phyloP scores from a whole-genome alignment of 2,113 vertebrate genomes.

The Leucopternis melanops region DNA sequence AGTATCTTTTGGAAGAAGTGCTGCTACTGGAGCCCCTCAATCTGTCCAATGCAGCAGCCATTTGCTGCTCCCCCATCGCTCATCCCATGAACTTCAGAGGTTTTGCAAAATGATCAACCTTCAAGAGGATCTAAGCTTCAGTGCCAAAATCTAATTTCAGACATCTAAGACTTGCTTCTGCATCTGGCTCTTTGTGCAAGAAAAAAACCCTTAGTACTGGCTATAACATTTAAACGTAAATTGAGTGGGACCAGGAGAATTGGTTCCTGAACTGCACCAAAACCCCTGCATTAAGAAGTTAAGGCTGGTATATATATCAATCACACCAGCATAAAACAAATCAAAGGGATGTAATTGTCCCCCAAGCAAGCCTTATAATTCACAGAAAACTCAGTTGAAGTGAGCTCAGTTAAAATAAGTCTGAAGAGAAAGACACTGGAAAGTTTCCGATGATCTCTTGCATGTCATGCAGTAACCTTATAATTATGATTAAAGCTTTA shows the following conservation, averaged over 20 bases:
- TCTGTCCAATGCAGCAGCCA: not conserved
- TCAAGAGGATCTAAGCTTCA: not conserved
- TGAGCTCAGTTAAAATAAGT: not conserved
- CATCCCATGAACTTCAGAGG: not conserved
- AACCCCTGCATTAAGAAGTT: not conserved
- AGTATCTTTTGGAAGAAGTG: not conserved
- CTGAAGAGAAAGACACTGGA: not conserved
- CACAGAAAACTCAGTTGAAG: not conserved
- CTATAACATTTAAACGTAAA: conserved; percentile 2
- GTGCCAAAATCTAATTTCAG: conserved; percentile 19
- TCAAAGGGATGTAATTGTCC: not conserved
- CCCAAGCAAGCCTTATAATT: not conserved
- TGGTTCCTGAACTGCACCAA: not conserved
- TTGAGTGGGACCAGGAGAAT: not conserved
- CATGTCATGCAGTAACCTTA: not conserved
- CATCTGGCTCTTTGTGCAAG: not conserved
- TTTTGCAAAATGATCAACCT: not conserved
- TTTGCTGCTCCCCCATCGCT: not conserved
- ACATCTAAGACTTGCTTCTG: not conserved
- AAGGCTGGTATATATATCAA: not conserved
- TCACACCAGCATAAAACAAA: not conserved
- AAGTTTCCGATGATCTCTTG: not conserved
- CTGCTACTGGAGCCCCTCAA: accelerated
- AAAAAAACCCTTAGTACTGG: not conserved
- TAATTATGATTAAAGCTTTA: not conserved